Evolutionary conservation across 2,888 invertebrate species (phyloP), one percentile per base, ranked within the genome.

Genomic region (Quadroppia sp.): DNA sequence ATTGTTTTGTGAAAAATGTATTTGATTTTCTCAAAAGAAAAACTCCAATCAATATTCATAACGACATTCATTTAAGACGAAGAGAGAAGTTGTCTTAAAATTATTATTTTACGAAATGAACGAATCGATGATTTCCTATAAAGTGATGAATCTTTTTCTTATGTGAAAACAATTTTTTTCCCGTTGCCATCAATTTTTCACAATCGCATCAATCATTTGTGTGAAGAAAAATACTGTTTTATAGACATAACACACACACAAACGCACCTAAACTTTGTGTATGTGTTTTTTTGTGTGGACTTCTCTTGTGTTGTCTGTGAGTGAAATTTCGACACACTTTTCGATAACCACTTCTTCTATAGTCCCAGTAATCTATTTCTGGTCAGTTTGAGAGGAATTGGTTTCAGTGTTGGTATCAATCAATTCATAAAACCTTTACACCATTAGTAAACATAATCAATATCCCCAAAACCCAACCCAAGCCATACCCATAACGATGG

Each of bases 131-230:
- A 59, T 59, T 59, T 59, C 59, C 59, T 59, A 15, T 6, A 17
- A 59, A 59, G 32, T 59, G 59, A 59, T 59, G 59, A 59, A 59
- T 59, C 59, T 59, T 30, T 59, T 59, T 59, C 32, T 59, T 30
- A 59, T 59, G 32, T 30, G 32, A 59, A 32, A 32, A 32, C 20
- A 13, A 9, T 59, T 53, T 53, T 53, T 53, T 53, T 53, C 53
- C 23, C 23, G 25, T 25, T 25, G 23, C 13, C 53, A 53, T 53
- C 53, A 53, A 53, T 53, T 25, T 25, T 53, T 25, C 25, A 20
- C 13, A 36, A 36, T 7, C 11, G 36, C 36, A 36, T 11, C 11
- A 36, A 36, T 7, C 36, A 36, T 36, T 36, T 36, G 36, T 36
- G 11, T 36, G 36, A 4, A 36, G 6, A 7, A 11, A 4, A 4